Evolutionary conservation across 2,113 vertebrate genomes (phyloP).

Genomic region (Chascanopsetta lugubris): DNA sequence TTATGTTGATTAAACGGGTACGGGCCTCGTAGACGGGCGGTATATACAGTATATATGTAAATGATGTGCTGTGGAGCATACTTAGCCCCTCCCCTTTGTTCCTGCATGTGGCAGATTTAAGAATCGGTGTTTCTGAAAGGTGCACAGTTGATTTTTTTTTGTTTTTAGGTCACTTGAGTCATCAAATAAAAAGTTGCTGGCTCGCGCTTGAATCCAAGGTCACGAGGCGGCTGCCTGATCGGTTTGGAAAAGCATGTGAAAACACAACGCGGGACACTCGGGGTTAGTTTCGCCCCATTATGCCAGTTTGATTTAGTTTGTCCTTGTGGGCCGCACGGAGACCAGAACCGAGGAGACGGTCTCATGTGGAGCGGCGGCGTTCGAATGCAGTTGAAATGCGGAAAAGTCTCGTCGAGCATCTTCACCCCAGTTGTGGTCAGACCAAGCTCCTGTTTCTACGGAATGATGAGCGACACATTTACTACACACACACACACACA

Average conservation of each 20-base stretch:
- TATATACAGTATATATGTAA: background rate
- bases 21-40: background rate
- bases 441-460: slow-evolving; percentile 11
- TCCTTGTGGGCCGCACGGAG: background rate
- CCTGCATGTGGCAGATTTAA: background rate
- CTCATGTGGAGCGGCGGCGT: background rate
- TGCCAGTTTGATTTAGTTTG: no score
- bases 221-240: no score
- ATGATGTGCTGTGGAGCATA: background rate
- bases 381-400: background rate
- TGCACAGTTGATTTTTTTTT: no score
- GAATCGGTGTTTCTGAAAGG: background rate
- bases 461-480: no score
- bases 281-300: no score
- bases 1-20: background rate
- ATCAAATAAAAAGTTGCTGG: no score
- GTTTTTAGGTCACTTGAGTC: no score
- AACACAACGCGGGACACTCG: no score
- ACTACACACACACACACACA: no score
- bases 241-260: no score
- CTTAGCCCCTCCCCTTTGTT: background rate
- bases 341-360: background rate
- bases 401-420: background rate
- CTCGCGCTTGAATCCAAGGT: no score
- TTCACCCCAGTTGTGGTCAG: slow-evolving; percentile 1